These are phyloP conservation scores for Drosophila acutilabella DNA, from an alignment of 2,888 invertebrate species.

Conservation along the genomic window DNA sequence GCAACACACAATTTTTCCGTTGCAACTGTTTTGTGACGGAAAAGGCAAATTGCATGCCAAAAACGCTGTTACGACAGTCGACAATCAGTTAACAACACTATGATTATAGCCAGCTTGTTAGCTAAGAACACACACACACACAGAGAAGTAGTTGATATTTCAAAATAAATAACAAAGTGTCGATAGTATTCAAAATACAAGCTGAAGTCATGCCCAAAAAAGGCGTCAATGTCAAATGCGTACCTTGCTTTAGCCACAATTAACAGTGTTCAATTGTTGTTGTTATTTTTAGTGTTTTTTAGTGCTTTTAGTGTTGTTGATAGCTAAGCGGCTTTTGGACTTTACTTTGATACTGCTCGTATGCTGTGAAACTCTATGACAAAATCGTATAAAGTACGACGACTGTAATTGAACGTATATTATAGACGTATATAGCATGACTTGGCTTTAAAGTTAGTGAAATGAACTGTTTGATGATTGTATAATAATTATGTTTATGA, in stretches of 20 bases:
- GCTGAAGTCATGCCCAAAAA: constrained; percentile 35
- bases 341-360: constrained; percentile 17
- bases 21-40: constrained; percentile 24
- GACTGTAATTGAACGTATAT: constrained; percentile 26
- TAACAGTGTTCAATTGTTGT: constrained; percentile 36
- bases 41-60: constrained; percentile 48
- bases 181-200: constrained; percentile 20
- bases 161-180: neutral
- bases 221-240: constrained; percentile 57
- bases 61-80: constrained; percentile 47
- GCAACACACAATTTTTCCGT: constrained; percentile 27
- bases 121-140: constrained; percentile 19
- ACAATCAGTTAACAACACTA: constrained; percentile 15
- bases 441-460: constrained; percentile 35
- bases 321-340: constrained; percentile 39
- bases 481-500: constrained; percentile 35
- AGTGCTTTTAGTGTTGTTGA: constrained; percentile 4
- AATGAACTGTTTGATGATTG: constrained; percentile 48
- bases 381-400: constrained; percentile 28
- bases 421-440: constrained; percentile 39
- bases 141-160: neutral
- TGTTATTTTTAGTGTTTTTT: constrained; percentile 7
- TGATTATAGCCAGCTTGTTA: constrained; percentile 22
- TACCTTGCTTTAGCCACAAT: constrained; percentile 58
- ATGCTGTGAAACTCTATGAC: constrained; percentile 17